Evolutionary conservation across 2,888 invertebrate genomes (phyloP).

Genomic region (Tipula confusa): DNA sequence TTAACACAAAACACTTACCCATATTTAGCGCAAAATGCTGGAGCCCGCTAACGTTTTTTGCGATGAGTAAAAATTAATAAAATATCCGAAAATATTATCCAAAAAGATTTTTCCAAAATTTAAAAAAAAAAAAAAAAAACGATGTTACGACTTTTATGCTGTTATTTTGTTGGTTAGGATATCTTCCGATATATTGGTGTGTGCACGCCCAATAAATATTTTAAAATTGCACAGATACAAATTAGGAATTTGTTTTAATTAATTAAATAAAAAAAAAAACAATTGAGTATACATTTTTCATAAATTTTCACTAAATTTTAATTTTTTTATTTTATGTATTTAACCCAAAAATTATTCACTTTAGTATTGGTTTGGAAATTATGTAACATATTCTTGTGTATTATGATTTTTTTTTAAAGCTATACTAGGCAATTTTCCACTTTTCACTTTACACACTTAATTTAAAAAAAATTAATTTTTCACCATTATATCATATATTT

Average conservation of each 20-base stretch:
- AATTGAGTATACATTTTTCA: not conserved
- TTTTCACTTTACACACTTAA: conserved; percentile 8
- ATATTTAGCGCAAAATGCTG: not conserved
- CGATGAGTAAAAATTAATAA: not conserved
- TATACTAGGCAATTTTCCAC: not conserved
- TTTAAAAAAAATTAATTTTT: not conserved
- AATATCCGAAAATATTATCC: conserved; percentile 3
- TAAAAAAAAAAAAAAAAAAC: no score
- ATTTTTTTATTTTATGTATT: not conserved
- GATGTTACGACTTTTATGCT: not conserved
- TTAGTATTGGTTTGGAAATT: not conserved
- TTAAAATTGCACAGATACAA: no score
- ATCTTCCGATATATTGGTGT: not conserved
- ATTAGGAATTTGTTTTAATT: no score
- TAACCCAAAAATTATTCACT: not conserved
- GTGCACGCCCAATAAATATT: conserved; percentile 4
- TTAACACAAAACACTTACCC: not conserved
- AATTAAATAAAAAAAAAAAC: no score
- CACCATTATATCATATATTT: not conserved
- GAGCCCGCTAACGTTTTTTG: not conserved
- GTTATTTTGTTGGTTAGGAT: not conserved
- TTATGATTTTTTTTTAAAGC: not conserved
- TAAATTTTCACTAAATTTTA: not conserved
- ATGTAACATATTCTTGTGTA: not conserved
- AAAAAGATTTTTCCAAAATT: not conserved